phyloP scores from a whole-genome alignment of 2,888 invertebrate genomes.

The Zelleria hepariella region DNA sequence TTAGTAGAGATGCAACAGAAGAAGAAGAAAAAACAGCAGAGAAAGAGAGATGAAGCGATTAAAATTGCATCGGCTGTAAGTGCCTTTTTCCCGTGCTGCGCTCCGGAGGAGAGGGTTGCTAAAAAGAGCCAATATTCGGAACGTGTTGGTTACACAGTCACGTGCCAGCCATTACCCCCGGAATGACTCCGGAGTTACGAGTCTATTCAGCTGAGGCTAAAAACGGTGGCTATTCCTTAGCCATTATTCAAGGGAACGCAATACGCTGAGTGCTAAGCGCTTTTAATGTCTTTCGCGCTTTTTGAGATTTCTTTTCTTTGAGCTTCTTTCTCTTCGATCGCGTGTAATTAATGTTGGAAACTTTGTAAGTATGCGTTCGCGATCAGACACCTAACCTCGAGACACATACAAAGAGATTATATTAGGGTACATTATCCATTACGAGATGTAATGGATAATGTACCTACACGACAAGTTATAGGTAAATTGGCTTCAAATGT shows the following conservation, averaged over 20 bases:
- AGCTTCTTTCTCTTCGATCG: neutral
- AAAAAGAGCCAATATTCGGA: conserved; percentile 5
- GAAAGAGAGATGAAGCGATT: too few species aligned
- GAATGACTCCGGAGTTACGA: conserved; percentile 51
- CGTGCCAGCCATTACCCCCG: conserved; percentile 42
- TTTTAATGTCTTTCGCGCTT: conserved; percentile 29
- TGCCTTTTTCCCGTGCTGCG: neutral
- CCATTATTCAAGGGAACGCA: conserved; percentile 49
- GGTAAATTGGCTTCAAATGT: too few species aligned
- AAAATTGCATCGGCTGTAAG: neutral
- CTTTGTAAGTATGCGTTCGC: too few species aligned
- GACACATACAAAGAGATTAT: too few species aligned
- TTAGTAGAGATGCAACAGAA: too few species aligned
- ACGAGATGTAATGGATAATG: too few species aligned
- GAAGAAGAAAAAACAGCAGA: too few species aligned
- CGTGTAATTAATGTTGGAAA: neutral
- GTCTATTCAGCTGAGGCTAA: conserved; percentile 43
- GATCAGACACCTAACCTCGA: too few species aligned
- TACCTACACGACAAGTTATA: too few species aligned
- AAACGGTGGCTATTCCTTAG: conserved; percentile 47
- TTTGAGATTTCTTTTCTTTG: neutral
- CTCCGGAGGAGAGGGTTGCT: conserved; percentile 15
- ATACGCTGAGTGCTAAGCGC: conserved; percentile 45
- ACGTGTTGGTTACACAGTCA: conserved; percentile 20
- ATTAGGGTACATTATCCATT: too few species aligned